A percentile compares a stretch with the other conserved stretches of the same genome.
Conservation (phyloP, 2,888 invertebrate species). For the Drosophila macrospina region DNA sequence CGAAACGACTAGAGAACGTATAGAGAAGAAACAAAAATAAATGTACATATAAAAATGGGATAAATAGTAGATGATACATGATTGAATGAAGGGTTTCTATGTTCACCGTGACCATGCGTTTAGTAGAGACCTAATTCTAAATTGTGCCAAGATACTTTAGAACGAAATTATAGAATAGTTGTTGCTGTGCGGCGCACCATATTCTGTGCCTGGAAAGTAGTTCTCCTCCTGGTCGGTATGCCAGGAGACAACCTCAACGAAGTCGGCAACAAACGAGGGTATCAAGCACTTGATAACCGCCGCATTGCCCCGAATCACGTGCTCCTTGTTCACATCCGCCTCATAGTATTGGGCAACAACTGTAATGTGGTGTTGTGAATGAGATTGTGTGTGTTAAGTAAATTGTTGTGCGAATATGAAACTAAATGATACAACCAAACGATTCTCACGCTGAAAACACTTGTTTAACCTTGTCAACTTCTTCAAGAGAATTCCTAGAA, state of each 20-base stretch:
- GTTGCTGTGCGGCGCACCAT: constrained; percentile 80
- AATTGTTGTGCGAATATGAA: constrained; percentile 2
- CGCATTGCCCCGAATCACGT: constrained; percentile 94
- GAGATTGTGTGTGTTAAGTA: constrained; percentile 18
- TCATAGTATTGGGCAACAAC: constrained; percentile 96
- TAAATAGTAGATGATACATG: constrained; percentile 26
- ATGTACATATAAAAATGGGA: constrained; percentile 30
- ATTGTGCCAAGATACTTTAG: constrained; percentile 25
- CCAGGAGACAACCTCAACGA: constrained; percentile 94
- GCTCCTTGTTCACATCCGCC: constrained; percentile 96
- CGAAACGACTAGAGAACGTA: constrained; percentile 89
- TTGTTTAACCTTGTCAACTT: constrained; percentile 40
- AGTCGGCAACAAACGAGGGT: constrained; percentile 97
- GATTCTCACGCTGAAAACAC: constrained; percentile 62
- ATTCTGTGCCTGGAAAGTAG: constrained; percentile 85
- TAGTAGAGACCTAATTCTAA: constrained; percentile 63
- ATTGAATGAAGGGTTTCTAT: constrained; percentile 14
- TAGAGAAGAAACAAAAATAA: constrained; percentile 38
- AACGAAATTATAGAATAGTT: constrained; percentile 5
- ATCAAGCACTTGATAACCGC: constrained; percentile 95
- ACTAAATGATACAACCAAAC: constrained; percentile 13
- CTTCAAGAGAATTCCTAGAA: constrained; percentile 60
- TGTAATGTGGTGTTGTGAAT: constrained; percentile 80
- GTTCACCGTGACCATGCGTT: constrained; percentile 62
- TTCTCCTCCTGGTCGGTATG: constrained; percentile 89